Evolutionary conservation across 2,113 vertebrate genomes (phyloP).

Genomic region (Bufo gargarizans): DNA sequence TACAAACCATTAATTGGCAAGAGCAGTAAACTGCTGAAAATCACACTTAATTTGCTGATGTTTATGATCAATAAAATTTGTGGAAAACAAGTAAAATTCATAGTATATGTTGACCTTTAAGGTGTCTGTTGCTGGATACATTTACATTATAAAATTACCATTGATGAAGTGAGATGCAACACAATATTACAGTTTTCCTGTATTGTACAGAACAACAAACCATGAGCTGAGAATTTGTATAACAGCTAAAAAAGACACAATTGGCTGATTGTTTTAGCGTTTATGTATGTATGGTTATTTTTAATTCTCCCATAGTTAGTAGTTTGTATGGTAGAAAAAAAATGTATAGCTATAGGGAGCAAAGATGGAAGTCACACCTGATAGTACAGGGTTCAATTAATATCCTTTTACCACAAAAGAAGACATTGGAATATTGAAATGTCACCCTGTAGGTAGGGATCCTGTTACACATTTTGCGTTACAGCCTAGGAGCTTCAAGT

Average conservation of each 20-base stretch:
- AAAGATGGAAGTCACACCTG: too few species aligned
- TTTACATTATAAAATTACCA: constrained; percentile 15
- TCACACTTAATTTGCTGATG: constrained; percentile 29
- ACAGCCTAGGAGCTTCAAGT: too few species aligned
- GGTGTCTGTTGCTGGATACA: neutral
- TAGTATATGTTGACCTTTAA: neutral
- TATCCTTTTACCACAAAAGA: too few species aligned
- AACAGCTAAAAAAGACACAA: neutral
- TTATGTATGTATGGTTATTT: too few species aligned
- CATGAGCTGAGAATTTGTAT: neutral
- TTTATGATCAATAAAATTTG: constrained; percentile 14
- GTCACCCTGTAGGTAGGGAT: too few species aligned
- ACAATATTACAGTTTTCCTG: neutral
- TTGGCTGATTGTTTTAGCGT: neutral
- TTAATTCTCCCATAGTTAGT: too few species aligned
- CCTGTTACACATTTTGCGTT: too few species aligned
- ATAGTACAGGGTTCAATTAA: too few species aligned
- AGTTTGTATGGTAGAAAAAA: too few species aligned
- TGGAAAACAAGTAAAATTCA: constrained; percentile 21
- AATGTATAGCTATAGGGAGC: too few species aligned
- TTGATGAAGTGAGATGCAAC: constrained; percentile 6
- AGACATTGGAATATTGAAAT: too few species aligned
- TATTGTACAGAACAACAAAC: neutral
- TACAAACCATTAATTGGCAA: neutral
- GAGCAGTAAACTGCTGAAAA: constrained; percentile 20